Conservation (phyloP, 2,113 vertebrate genomes). For the Microcebus jonahi region DNA sequence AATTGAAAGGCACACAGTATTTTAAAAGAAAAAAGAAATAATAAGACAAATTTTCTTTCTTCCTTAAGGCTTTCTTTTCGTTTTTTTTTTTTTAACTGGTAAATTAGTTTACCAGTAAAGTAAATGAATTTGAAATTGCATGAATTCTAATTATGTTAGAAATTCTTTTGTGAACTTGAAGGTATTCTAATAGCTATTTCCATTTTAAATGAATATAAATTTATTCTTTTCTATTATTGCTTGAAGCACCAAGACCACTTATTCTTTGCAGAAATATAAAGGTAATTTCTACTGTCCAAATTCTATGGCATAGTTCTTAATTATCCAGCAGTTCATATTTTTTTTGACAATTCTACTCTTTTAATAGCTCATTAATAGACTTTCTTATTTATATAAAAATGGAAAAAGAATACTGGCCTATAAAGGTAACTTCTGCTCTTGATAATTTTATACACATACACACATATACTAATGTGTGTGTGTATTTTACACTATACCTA, state of each 20-base stretch:
- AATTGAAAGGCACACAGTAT: background rate
- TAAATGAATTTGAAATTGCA: conserved; percentile 30
- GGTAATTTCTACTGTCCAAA: background rate
- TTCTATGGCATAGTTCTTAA: background rate
- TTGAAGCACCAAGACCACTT: background rate
- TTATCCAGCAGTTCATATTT: background rate
- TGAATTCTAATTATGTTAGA: conserved; percentile 31
- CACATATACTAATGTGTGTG: background rate
- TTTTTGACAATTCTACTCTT: background rate
- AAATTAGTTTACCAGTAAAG: conserved; percentile 37
- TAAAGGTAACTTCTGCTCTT: background rate
- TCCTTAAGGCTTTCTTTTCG: background rate
- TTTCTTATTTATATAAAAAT: background rate
- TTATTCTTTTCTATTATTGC: background rate
- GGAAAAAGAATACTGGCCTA: background rate
- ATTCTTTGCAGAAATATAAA: background rate
- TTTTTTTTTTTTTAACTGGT: background rate
- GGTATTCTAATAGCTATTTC: background rate
- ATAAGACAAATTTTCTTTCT: background rate
- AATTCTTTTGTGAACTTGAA: conserved; percentile 18
- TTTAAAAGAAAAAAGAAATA: background rate
- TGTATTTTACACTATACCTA: background rate
- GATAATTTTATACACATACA: background rate
- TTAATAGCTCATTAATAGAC: background rate
- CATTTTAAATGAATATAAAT: background rate